Evolutionary conservation across 2,888 invertebrate genomes (phyloP).

Genomic region (Cerastis rubricosa): DNA sequence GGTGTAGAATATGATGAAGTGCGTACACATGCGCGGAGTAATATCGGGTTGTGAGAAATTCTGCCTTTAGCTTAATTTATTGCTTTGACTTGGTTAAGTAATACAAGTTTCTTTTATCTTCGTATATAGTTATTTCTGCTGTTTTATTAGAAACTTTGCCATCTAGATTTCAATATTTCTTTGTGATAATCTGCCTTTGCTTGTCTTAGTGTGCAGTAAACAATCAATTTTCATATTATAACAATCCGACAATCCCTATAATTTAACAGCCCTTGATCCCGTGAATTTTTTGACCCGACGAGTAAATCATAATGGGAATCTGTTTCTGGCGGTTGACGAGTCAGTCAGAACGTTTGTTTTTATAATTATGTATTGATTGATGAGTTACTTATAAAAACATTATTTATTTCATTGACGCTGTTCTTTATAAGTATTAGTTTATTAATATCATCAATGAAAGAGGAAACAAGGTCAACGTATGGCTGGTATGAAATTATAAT

Average conservation of each 20-base stretch:
- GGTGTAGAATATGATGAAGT: conserved; percentile 65
- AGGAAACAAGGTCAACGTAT: neutral
- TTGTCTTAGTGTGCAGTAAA: too few relatives aligned
- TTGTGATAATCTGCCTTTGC: too few relatives aligned
- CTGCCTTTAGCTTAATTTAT: conserved; percentile 59
- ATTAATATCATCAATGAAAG: neutral
- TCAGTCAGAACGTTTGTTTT: too few relatives aligned
- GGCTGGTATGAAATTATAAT: conserved; percentile 8
- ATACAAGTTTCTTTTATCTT: conserved; percentile 23
- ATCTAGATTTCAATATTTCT: too few relatives aligned
- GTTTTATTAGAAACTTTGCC: neutral
- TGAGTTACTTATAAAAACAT: neutral
- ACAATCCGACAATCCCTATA: too few relatives aligned
- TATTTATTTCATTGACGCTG: neutral
- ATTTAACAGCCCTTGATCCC: too few relatives aligned
- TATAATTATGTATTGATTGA: neutral
- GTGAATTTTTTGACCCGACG: too few relatives aligned
- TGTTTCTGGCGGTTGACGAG: neutral
- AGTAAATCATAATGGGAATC: neutral
- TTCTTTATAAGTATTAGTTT: neutral
- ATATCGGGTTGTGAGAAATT: conserved; percentile 62
- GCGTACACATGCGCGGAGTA: conserved; percentile 57
- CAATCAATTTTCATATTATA: too few relatives aligned
- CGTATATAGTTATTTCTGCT: conserved; percentile 1
- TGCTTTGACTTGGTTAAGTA: conserved; percentile 43